A percentile compares a stretch with the other conserved stretches of the same genome.
Evolutionary conservation across 2,888 invertebrate genomes (phyloP).

Genomic region (Leptogaster cylindrica): DNA sequence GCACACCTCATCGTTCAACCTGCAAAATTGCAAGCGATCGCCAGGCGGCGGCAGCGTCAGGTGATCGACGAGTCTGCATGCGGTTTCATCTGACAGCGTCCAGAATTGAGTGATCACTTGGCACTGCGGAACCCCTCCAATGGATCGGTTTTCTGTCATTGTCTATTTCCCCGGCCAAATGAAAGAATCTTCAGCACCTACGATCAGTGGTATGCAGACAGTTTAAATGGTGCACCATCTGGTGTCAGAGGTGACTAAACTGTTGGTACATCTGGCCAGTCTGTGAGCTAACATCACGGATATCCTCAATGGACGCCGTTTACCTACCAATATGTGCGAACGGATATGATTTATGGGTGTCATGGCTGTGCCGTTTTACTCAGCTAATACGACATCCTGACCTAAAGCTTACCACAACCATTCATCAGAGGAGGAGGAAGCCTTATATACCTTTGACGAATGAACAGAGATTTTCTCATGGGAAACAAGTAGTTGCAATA

Average conservation of each 20-base stretch:
- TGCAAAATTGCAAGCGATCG: constrained; percentile 9
- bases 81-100: constrained; percentile 6
- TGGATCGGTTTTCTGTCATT: neutral
- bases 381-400: constrained; percentile 11
- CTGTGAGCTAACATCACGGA: no score
- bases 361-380: neutral
- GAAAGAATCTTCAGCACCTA: neutral
- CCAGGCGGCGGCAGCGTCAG: neutral
- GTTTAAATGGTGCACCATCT: neutral
- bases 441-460: no score
- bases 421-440: no score
- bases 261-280: no score
- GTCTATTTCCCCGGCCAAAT: neutral
- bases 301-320: no score
- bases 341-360: constrained; percentile 17
- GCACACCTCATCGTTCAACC: constrained; percentile 33
- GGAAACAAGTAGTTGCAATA: no score
- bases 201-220: neutral
- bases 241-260: constrained; percentile 1
- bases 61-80: constrained; percentile 28
- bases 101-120: constrained; percentile 27
- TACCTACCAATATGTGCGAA: neutral
- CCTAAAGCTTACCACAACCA: constrained; percentile 21
- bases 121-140: neutral
- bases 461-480: no score